These are phyloP conservation scores for Rhodophaea formosa DNA, from an alignment of 2,888 invertebrate species.

Conservation along the genomic window DNA sequence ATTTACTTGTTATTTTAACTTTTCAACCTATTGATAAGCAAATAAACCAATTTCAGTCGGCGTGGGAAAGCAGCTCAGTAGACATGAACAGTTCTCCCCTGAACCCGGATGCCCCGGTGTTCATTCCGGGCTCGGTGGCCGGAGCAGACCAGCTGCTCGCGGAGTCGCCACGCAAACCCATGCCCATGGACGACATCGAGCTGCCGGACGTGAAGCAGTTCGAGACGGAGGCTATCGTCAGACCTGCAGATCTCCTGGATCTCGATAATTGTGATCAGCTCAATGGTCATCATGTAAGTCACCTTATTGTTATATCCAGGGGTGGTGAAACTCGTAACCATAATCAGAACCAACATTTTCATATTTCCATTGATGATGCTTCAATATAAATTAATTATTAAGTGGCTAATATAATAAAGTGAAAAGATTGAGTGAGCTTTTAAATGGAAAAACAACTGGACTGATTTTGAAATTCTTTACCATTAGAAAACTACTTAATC, in stretches of 20 bases:
- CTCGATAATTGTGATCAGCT: slow-evolving; percentile 77
- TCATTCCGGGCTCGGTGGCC: slow-evolving; percentile 84
- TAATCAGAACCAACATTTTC: no score
- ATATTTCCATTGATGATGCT: no score
- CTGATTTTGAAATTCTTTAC: no score
- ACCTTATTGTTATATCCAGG: slow-evolving; percentile 8
- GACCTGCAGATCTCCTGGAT: slow-evolving; percentile 82
- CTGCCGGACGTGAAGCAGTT: slow-evolving; percentile 83
- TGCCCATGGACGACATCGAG: slow-evolving; percentile 83
- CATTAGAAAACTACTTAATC: no score
- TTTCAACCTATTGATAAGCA: background rate
- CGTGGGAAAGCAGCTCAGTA: slow-evolving; percentile 75
- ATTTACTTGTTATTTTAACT: background rate
- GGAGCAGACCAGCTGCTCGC: slow-evolving; percentile 81
- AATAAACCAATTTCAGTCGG: slow-evolving; percentile 53
- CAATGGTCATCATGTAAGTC: slow-evolving; percentile 79
- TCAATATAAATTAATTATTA: no score
- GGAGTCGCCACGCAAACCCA: slow-evolving; percentile 87
- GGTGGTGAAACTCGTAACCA: no score
- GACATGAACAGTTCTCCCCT: slow-evolving; percentile 89
- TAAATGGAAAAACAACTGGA: no score
- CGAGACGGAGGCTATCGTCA: slow-evolving; percentile 81
- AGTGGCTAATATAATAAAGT: no score
- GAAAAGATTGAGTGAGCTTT: no score
- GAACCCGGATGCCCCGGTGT: slow-evolving; percentile 93